Conservation (phyloP, 2,797 vertebrate species). For the Cuniculus paca region DNA sequence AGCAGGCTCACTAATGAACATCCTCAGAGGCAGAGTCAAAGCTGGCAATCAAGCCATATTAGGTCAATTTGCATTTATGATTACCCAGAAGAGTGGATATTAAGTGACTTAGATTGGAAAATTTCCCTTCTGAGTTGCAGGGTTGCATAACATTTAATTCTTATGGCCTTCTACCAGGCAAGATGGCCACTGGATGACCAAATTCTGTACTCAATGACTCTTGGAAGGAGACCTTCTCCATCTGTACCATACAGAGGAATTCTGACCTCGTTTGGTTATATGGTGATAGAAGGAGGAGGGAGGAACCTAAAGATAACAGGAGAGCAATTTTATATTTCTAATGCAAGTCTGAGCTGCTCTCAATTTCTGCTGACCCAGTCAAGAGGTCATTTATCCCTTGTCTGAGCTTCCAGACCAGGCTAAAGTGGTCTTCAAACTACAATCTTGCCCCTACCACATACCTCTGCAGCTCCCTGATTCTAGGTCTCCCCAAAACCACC, state of each 20-base stretch:
- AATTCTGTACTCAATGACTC: neutral
- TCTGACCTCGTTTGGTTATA: too few species aligned
- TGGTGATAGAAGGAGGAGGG: too few species aligned
- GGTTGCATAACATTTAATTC: neutral
- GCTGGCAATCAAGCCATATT: neutral
- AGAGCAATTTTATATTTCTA: neutral
- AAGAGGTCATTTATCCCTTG: neutral
- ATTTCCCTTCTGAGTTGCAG: constrained; percentile 36
- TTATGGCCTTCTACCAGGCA: neutral
- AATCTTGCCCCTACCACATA: neutral
- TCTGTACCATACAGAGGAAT: too few species aligned
- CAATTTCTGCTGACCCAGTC: neutral
- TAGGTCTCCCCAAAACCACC: neutral
- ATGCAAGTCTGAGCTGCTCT: neutral
- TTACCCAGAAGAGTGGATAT: neutral
- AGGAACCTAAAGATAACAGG: neutral
- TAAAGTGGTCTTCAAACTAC: neutral
- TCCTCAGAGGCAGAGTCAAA: neutral
- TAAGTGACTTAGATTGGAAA: constrained; percentile 53
- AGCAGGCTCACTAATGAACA: neutral
- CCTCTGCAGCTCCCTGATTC: neutral
- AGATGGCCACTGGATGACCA: neutral
- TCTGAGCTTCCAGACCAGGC: neutral
- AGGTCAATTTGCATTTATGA: constrained; percentile 52
- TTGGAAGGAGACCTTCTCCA: neutral